Evolutionary conservation across 2,797 vertebrate genomes (phyloP).

Genomic region (Artibeus lituratus): DNA sequence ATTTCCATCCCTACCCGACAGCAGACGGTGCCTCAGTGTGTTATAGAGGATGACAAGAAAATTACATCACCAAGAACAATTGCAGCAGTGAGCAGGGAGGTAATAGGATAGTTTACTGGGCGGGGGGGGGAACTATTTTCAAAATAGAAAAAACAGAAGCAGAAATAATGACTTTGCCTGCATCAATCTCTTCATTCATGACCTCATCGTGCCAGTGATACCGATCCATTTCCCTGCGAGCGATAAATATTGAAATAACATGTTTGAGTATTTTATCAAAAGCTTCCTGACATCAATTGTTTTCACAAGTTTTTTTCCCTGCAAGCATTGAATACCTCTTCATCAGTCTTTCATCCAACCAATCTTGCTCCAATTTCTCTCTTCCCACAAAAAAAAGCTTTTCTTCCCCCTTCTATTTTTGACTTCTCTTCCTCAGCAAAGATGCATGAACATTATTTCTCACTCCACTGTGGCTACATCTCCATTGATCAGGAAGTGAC

Average conservation of each 20-base stretch:
- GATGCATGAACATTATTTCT: conserved; percentile 78
- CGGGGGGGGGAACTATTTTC: conserved; percentile 72
- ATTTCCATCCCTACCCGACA: conserved; percentile 67
- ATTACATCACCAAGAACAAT: conserved; percentile 70
- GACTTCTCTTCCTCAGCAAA: conserved; percentile 69
- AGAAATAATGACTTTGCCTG: conserved; percentile 80
- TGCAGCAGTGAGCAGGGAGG: neutral
- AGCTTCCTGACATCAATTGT: conserved; percentile 79
- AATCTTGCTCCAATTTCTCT: conserved; percentile 79
- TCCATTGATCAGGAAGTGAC: conserved; percentile 73
- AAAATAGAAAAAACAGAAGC: conserved; percentile 72
- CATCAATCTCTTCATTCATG: conserved; percentile 76
- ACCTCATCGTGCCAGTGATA: conserved; percentile 76
- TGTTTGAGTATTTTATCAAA: conserved; percentile 79
- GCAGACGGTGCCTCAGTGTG: conserved; percentile 65
- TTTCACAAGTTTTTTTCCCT: conserved; percentile 78
- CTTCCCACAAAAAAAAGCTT: conserved; percentile 67
- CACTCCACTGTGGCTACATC: conserved; percentile 70
- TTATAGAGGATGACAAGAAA: conserved; percentile 79
- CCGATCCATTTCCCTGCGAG: conserved; percentile 74
- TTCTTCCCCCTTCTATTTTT: conserved; percentile 17
- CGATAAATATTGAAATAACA: conserved; percentile 82
- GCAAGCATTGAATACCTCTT: conserved; percentile 74
- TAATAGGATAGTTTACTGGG: conserved; percentile 21
- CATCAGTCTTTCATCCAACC: conserved; percentile 82